A percentile compares a stretch with the other conserved stretches of the same genome.
Conservation (phyloP, 35 echinoderm and acorn worm species). For the Apostichopus californicus region DNA sequence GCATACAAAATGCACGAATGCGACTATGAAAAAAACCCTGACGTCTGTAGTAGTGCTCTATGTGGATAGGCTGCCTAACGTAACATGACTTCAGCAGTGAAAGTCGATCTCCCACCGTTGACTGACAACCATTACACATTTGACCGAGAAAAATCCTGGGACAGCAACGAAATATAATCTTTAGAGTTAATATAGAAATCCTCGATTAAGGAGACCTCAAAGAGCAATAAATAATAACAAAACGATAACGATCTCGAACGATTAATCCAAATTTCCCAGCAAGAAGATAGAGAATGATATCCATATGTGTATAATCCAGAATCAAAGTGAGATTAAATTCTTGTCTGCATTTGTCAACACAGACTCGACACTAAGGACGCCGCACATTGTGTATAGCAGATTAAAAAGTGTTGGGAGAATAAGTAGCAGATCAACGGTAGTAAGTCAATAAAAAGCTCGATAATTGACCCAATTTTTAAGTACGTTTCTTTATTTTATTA, state of each 20-base stretch:
- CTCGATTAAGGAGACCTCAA: background rate
- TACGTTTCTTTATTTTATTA: slow-evolving; percentile 4
- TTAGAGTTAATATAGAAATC: background rate
- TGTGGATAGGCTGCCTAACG: slow-evolving; percentile 11
- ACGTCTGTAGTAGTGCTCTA: background rate
- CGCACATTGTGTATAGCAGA: slow-evolving; percentile 37
- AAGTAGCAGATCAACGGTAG: slow-evolving; percentile 23
- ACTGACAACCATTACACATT: slow-evolving; percentile 31
- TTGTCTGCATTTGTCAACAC: slow-evolving; percentile 39
- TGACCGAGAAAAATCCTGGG: background rate
- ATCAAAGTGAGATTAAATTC: slow-evolving; percentile 24
- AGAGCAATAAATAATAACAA: background rate
- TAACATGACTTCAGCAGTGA: slow-evolving; percentile 27
- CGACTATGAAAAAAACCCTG: background rate
- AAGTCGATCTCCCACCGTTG: slow-evolving; percentile 30
- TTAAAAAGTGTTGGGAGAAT: slow-evolving; percentile 46
- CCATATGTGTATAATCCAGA: slow-evolving; percentile 42
- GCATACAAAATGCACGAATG: background rate
- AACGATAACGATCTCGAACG: background rate
- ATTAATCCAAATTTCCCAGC: slow-evolving; percentile 16
- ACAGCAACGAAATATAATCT: background rate
- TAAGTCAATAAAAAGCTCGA: slow-evolving; percentile 34
- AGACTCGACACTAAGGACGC: slow-evolving; percentile 47
- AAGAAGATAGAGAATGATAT: slow-evolving; percentile 28
- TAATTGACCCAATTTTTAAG: slow-evolving; percentile 45